Evolutionary conservation across 2,113 vertebrate species (phyloP).

Genomic region (Falco punctatus): DNA sequence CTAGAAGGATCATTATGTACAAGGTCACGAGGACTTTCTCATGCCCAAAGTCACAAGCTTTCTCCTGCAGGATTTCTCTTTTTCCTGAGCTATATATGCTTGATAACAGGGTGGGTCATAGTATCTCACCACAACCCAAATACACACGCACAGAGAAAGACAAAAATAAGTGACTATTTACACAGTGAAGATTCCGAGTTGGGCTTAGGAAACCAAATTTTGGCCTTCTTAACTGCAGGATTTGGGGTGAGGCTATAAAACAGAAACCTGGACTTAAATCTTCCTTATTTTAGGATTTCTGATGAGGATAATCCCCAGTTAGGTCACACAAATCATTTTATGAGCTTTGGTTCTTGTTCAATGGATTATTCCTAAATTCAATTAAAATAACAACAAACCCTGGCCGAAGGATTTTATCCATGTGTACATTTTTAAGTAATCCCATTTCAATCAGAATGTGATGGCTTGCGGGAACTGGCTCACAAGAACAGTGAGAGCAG

Average conservation of each 20-base stretch:
- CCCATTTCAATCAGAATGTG: conserved; percentile 1
- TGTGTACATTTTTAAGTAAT: not conserved
- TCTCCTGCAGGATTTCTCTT: not conserved
- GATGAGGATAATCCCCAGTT: not conserved
- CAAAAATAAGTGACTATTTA: not conserved
- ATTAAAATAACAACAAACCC: not conserved
- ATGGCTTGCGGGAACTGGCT: not conserved
- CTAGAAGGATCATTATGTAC: not conserved
- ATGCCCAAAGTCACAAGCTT: not conserved
- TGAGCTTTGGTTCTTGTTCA: not conserved
- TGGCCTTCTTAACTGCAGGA: not conserved
- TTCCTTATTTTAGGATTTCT: not conserved
- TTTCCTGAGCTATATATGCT: not conserved
- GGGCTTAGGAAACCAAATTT: not conserved
- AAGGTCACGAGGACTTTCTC: not conserved
- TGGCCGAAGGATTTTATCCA: not conserved
- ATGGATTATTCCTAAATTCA: conserved; percentile 28
- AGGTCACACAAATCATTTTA: not conserved
- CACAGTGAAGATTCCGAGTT: not conserved
- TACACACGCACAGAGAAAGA: not conserved
- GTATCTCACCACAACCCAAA: not conserved
- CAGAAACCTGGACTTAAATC: not conserved
- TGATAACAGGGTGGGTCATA: not conserved
- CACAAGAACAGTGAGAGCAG: not conserved
- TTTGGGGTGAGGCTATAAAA: not conserved